Evolutionary conservation across 2,888 invertebrate genomes (phyloP), one percentile per base, ranked within the genome.

Genomic region (Gerris lacustris): DNA sequence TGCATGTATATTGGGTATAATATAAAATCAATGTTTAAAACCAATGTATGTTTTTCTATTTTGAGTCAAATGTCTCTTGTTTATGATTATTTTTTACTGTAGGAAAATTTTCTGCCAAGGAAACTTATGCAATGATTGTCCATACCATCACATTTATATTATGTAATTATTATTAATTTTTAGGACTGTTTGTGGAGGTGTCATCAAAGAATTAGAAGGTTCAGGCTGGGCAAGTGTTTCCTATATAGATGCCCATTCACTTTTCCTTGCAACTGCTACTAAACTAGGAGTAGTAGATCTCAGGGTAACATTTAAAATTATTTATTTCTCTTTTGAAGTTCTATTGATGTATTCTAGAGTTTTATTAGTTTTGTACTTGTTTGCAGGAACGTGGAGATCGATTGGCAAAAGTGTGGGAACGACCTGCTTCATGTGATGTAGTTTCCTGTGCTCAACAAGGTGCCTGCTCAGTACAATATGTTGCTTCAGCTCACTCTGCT

Each of bases 401-500:
- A 9, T 55, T 55, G 15, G 55, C 55, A 11, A 55, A 55, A 55
- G 15, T 55, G 2, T 55, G 55, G 55, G 55, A 55, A 55, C 55
- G 55, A 15, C 55, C 55, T 5, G 55, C 55, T 11, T 55, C 55
- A 6, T 72, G 72, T 44, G 72, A 72, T 62, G 70, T 68, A 17
- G 44, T 72, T 5, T 70, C 17, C 45, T 15, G 66, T 17, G 67
- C 64, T 44, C 44, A 17, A 1, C 31, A 44, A 6, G 70, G 72
- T 17, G 18, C 45, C 15, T 17, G 45, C 43, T 63, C 45, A 63
- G 18, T 66, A 7, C 70, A 72, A n/a, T 72, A 72, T 43, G 45
- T 72, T 11, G 66, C 44, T 6, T 67, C 72, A 5, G 68, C 62
- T 17, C 72, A 72, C 66, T 69, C 70, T 47, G 43, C 67, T 5